These are phyloP conservation scores for Helogale parvula DNA, from an alignment of 2,113 vertebrate genomes.

Conservation along the genomic window DNA sequence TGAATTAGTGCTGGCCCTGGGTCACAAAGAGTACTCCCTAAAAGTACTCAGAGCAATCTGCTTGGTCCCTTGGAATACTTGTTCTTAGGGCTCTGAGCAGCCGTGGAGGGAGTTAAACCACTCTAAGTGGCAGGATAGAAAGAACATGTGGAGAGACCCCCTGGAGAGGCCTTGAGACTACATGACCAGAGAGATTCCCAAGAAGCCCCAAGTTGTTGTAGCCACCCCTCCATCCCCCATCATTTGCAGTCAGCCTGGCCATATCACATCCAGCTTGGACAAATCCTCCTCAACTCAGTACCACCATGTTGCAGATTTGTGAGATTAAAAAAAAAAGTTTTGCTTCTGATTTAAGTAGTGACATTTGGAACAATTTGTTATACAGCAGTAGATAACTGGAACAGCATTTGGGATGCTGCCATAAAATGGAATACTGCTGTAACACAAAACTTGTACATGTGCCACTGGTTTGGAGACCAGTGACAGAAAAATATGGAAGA, in stretches of 20 bases:
- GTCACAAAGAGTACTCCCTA: not conserved
- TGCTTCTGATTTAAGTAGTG: not conserved
- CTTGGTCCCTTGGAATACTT: not conserved
- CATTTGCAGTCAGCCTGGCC: not conserved
- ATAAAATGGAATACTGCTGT: not conserved
- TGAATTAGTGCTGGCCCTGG: not conserved
- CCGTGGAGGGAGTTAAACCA: not conserved
- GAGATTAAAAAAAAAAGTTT: not conserved
- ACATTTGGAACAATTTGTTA: not conserved
- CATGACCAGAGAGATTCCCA: not conserved
- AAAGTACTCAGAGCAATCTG: not conserved
- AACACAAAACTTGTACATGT: not conserved
- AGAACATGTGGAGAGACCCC: not conserved
- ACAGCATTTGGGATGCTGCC: not conserved
- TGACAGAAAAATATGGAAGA: not conserved
- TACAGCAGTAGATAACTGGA: not conserved
- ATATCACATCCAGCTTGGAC: accelerated
- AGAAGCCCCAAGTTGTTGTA: not conserved
- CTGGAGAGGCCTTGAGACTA: not conserved
- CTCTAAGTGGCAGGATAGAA: not conserved
- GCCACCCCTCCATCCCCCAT: not conserved
- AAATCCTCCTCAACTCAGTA: not conserved
- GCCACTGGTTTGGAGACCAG: not conserved
- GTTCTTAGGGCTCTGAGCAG: not conserved
- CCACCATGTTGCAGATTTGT: not conserved